Base-by-base conservation (phyloP, 2,888 invertebrate species). In the Nasonovia ribisnigri region DNA sequence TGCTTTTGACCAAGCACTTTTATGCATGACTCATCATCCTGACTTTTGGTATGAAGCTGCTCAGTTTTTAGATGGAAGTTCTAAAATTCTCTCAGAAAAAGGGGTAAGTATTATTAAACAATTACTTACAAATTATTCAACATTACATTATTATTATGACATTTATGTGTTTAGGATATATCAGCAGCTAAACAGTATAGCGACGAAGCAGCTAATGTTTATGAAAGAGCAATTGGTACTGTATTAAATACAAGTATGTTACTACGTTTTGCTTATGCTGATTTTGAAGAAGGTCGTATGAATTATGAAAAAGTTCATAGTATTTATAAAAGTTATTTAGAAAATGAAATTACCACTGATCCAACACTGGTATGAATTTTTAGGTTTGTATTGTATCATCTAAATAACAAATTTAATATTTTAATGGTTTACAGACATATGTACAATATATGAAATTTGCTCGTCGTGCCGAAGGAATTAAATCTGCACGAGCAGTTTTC, bases 381-480 rank as follows among this genome's bases (percentile, higher is more conserved):
- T 86, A 86, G 88, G 77, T 54, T 20, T 29, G 13, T 60, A 5
- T 84, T 86, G 24, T 88, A 60, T 60, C 24, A 43, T 51, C 13
- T 67, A 51, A 51, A 26, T 42, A 16, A 6, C 67, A 42, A 11
- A 42, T 57, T 93, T 3, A 77, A n/a, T 60, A 92, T 86, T 94
- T 36, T 86, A 89, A 1, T 92, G 29, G 36, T 51, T 92, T 88
- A 8, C 51, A 94, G 97, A 98, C 98, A 0, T 99, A 98, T 95
- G 98, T 99, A 36, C 99, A 99, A 95, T 99, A 99, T 95, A 99
- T 99, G 99, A 99, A 99, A 96, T 99, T 99, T 96, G 98, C 99
- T 0, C 96, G 99, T 29, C 96, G 99, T 91, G 99, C 99, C 0
- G 99, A 99, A 96, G 99, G 99, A 48, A 99, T 99, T 95, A 99